Conservation (phyloP, 1,140 invertebrate genomes). For the Diabrotica virgifera region DNA sequence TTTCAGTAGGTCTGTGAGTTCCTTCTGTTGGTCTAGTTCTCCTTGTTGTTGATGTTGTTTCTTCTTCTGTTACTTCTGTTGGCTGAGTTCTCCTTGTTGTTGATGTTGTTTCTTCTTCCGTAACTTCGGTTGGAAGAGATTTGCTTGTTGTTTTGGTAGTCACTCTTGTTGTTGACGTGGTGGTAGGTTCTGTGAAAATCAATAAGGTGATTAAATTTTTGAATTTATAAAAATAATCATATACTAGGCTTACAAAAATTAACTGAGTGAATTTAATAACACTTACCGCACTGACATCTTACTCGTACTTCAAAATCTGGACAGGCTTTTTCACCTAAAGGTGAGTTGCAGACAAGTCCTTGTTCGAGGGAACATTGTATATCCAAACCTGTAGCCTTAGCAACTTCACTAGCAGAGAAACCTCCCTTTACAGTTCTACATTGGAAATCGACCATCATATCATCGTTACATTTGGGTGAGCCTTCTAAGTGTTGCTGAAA, state of each 20-base stretch:
- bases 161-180: too few species aligned
- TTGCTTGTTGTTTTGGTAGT: conserved; percentile 21
- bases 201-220: too few species aligned
- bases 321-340: conserved; percentile 50
- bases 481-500: conserved; percentile 60
- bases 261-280: too few species aligned
- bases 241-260: too few species aligned
- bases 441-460: conserved; percentile 68
- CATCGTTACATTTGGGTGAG: conserved; percentile 53
- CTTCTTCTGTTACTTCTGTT: too few species aligned
- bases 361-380: conserved; percentile 70
- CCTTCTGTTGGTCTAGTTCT: conserved; percentile 24
- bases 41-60: conserved; percentile 21
- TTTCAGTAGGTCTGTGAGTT: conserved; percentile 24
- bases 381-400: conserved; percentile 67
- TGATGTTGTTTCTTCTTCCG: conserved; percentile 50
- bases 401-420: conserved; percentile 57
- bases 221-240: too few species aligned
- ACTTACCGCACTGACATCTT: conserved; percentile 62
- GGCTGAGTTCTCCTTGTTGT: too few species aligned
- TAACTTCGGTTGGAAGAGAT: conserved; percentile 39
- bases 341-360: conserved; percentile 63
- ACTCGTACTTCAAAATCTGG: conserved; percentile 73
- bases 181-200: too few species aligned
- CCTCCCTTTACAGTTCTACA: conserved; percentile 67